phyloP scores from a whole-genome alignment of 2,797 vertebrate genomes.

The Tenualosa ilisha region DNA sequence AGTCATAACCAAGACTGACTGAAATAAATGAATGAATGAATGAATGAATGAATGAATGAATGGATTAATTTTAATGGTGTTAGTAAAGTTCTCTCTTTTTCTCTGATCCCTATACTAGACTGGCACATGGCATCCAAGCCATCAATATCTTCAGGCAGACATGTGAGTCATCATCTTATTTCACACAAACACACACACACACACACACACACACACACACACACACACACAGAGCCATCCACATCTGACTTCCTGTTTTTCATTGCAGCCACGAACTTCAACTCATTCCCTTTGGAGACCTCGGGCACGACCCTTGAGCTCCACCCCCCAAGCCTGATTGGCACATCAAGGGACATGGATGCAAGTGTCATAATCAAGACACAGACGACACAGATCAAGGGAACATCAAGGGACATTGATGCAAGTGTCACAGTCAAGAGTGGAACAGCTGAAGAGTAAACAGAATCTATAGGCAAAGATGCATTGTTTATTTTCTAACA shows the following conservation, averaged over 20 bases:
- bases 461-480: too few relatives aligned
- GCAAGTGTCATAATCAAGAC: too few relatives aligned
- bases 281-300: background rate
- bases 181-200: background rate
- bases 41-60: background rate
- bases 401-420: background rate
- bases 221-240: background rate
- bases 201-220: background rate
- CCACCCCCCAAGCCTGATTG: background rate
- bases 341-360: background rate
- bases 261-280: background rate
- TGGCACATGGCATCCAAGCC: slow-evolving; percentile 67
- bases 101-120: slow-evolving; percentile 49
- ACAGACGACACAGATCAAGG: too few relatives aligned
- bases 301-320: background rate
- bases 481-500: too few relatives aligned
- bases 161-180: slow-evolving; percentile 58
- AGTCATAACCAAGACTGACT: background rate
- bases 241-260: background rate
- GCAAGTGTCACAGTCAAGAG: background rate
- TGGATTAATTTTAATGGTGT: background rate
- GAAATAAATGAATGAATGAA: background rate
- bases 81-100: background rate
- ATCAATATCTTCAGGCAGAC: slow-evolving; percentile 64
- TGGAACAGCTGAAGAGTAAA: background rate